Evolutionary conservation across 1,140 invertebrate species (phyloP).

Genomic region (Amphibalanus amphitrite): DNA sequence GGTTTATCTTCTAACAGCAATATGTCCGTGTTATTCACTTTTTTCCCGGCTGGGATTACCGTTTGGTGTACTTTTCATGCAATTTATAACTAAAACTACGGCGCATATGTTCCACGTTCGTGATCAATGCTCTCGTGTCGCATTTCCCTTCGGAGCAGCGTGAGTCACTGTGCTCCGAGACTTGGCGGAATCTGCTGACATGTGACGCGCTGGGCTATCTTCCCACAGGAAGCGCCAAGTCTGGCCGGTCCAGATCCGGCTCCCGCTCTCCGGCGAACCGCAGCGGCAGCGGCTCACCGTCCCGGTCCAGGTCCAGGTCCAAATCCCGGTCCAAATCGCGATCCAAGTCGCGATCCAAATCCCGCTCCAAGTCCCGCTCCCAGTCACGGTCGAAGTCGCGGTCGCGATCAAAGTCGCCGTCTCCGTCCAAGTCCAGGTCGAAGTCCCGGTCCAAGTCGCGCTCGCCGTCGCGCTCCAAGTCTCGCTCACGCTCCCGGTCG

Average conservation of each 20-base stretch:
- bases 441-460: constrained; percentile 16
- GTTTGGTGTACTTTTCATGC: too few relatives aligned
- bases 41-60: too few relatives aligned
- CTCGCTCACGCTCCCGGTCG: constrained; percentile 2
- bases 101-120: too few relatives aligned
- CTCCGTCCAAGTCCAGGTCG: constrained; percentile 17
- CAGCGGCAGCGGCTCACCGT: constrained; percentile 18
- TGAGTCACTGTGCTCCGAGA: too few relatives aligned
- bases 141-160: too few relatives aligned
- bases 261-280: constrained; percentile 13
- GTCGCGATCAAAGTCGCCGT: constrained; percentile 23
- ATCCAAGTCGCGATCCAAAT: constrained; percentile 12
- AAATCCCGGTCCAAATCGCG: constrained; percentile 10
- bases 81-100: too few relatives aligned
- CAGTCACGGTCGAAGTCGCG: constrained; percentile 14
- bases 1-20: too few relatives aligned
- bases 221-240: constrained; percentile 11
- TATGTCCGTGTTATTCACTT: too few relatives aligned
- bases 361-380: constrained; percentile 9
- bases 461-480: constrained; percentile 12
- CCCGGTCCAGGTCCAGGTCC: constrained; percentile 8
- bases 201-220: too few relatives aligned
- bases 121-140: too few relatives aligned
- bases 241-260: constrained; percentile 8
- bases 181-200: too few relatives aligned